Conservation (phyloP, 2,888 invertebrate genomes). For the Yponomeuta evonymella region DNA sequence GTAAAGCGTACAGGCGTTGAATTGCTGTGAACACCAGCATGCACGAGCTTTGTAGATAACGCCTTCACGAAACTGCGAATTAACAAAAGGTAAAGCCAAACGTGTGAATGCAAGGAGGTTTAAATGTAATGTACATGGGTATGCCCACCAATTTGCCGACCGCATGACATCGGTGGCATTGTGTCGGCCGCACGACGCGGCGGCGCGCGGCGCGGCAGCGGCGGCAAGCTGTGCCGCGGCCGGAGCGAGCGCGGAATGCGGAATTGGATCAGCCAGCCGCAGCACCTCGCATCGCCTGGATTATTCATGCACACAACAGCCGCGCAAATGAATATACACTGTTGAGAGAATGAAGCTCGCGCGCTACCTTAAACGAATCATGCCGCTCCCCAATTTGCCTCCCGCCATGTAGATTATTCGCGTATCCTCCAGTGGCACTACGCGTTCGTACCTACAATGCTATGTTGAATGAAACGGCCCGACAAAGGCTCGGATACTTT, state of each 20-base stretch:
- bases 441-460: slow-evolving; percentile 14
- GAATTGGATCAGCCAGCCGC: slow-evolving; percentile 34
- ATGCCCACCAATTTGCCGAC: neutral
- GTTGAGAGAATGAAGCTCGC: slow-evolving; percentile 10
- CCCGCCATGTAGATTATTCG: slow-evolving; percentile 4
- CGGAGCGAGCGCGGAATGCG: slow-evolving; percentile 50
- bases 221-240: slow-evolving; percentile 49
- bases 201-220: slow-evolving; percentile 3
- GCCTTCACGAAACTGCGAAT: neutral
- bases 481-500: slow-evolving; percentile 28
- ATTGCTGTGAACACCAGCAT: neutral
- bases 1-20: neutral
- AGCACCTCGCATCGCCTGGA: slow-evolving; percentile 46
- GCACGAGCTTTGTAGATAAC: too few species aligned
- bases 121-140: slow-evolving; percentile 1
- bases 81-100: slow-evolving; percentile 1
- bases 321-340: slow-evolving; percentile 25
- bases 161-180: slow-evolving; percentile 2
- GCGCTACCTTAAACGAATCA: slow-evolving; percentile 10
- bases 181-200: neutral
- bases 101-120: neutral
- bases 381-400: slow-evolving; percentile 1
- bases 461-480: slow-evolving; percentile 22
- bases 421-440: neutral
- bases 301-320: slow-evolving; percentile 42